Evolutionary conservation across 2,888 invertebrate species (phyloP).

Genomic region (Erebia epiphron): DNA sequence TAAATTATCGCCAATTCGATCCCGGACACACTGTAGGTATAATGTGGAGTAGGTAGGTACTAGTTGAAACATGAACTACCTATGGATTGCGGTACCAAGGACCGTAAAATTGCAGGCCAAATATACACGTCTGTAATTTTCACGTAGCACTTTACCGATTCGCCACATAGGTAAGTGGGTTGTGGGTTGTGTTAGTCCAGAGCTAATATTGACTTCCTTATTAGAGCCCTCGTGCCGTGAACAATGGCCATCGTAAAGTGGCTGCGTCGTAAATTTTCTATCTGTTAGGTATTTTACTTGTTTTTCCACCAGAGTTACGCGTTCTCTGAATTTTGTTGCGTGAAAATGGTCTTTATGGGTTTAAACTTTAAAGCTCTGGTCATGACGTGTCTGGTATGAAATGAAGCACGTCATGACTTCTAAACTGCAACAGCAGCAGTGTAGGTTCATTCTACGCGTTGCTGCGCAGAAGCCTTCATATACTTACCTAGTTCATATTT

Average conservation of each 20-base stretch:
- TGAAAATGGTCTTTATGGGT: conserved; percentile 9
- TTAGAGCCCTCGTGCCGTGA: conserved; percentile 61
- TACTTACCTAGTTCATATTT: no score
- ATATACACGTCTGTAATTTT: conserved; percentile 17
- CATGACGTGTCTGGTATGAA: not conserved
- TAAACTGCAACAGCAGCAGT: no score
- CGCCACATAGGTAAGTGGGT: conserved; percentile 51
- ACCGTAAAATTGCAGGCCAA: conserved; percentile 23
- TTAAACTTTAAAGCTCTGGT: not conserved
- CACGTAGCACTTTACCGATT: conserved; percentile 46
- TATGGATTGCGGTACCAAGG: not conserved
- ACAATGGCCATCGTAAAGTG: conserved; percentile 69
- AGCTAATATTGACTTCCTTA: conserved; percentile 80
- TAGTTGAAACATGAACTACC: no score
- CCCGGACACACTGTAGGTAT: no score
- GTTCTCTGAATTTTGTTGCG: conserved; percentile 21
- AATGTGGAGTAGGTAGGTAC: no score
- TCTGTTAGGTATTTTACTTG: conserved; percentile 40
- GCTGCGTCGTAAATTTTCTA: conserved; percentile 57
- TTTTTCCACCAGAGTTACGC: conserved; percentile 15
- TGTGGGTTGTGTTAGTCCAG: conserved; percentile 60
- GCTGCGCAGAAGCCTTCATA: no score
- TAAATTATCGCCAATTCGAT: no score
- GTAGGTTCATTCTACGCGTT: no score
- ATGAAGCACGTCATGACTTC: no score